Evolutionary conservation across 2,888 invertebrate genomes (phyloP).

Genomic region (Gibbula magus): DNA sequence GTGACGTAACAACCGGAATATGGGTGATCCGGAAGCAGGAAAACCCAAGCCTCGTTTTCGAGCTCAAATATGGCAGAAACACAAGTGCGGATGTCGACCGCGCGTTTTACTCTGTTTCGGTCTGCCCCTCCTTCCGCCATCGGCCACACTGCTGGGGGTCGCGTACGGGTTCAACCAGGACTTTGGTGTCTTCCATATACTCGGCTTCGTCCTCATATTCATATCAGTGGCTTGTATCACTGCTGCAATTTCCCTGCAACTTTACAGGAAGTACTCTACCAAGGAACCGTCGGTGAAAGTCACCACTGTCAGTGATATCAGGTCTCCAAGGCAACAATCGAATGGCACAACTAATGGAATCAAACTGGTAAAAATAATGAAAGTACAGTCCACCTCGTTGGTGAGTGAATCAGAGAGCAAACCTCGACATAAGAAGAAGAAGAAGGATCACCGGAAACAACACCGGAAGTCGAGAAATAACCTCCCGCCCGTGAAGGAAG

Average conservation of each 20-base stretch:
- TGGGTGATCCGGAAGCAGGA: background rate
- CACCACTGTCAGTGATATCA: background rate
- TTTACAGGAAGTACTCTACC: background rate
- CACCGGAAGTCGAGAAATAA: background rate
- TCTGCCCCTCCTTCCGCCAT: conserved; percentile 11
- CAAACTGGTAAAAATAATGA: background rate
- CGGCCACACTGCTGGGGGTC: conserved; percentile 11
- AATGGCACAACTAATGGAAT: background rate
- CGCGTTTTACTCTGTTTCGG: conserved; percentile 20
- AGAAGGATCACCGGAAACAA: background rate
- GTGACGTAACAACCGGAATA: background rate
- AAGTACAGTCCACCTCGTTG: background rate
- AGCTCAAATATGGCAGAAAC: background rate
- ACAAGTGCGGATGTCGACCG: background rate
- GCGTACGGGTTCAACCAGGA: background rate
- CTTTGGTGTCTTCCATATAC: conserved; percentile 23
- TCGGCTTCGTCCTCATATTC: conserved; percentile 16
- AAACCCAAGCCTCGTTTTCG: background rate
- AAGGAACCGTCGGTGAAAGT: background rate
- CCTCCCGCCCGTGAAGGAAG: conserved; percentile 24
- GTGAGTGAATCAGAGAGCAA: background rate
- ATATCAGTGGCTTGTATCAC: conserved; percentile 13
- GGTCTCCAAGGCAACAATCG: background rate
- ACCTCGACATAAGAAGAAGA: background rate
- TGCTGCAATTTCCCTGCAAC: background rate